These are phyloP conservation scores for Raja brachyura DNA, from an alignment of 2,113 vertebrate species.

Conservation along the genomic window DNA sequence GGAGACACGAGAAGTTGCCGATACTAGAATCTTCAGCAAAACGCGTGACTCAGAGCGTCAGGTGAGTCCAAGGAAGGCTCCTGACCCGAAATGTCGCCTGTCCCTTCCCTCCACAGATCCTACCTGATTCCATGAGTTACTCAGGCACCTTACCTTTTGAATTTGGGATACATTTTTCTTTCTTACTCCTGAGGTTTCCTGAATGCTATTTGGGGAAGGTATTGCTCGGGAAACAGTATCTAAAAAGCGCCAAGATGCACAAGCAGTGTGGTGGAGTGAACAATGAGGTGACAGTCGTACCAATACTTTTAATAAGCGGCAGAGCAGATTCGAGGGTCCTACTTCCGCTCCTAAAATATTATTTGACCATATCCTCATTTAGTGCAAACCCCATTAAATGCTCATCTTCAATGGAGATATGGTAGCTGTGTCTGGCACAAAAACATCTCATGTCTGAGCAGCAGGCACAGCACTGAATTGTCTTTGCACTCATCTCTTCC, in stretches of 20 bases:
- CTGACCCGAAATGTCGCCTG: too few species aligned
- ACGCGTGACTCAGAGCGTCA: too few species aligned
- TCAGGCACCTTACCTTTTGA: too few species aligned
- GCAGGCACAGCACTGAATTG: not conserved
- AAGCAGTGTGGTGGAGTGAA: not conserved
- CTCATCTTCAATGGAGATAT: not conserved
- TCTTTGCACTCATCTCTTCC: constrained; percentile 1
- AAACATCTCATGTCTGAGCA: not conserved
- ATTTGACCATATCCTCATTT: not conserved
- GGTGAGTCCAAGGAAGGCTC: too few species aligned
- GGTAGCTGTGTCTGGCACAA: not conserved
- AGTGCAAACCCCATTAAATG: not conserved
- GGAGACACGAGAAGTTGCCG: too few species aligned
- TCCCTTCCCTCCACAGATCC: too few species aligned
- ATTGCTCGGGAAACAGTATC: not conserved
- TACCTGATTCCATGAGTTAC: too few species aligned
- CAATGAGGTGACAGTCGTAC: not conserved
- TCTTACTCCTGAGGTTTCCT: not conserved
- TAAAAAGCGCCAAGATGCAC: not conserved
- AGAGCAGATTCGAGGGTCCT: too few species aligned
- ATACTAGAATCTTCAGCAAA: too few species aligned
- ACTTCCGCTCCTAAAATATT: too few species aligned
- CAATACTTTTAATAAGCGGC: too few species aligned
- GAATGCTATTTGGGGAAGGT: not conserved
- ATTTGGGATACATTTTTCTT: too few species aligned